phyloP scores from a whole-genome alignment of 1,140 invertebrate genomes.

The Diorhabda elongata region DNA sequence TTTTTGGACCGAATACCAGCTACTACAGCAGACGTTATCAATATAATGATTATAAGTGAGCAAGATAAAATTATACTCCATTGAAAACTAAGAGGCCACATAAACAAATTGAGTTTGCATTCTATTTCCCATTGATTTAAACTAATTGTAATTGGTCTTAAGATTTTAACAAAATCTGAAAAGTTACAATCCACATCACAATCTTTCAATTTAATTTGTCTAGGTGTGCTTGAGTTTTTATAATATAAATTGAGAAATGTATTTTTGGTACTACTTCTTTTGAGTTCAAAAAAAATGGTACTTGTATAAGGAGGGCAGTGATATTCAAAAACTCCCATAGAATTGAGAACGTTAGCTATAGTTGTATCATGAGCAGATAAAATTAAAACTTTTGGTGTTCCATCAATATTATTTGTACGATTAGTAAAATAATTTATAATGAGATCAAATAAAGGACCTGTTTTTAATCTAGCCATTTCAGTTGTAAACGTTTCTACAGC shows the following conservation, averaged over 20 bases:
- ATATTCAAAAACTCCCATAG: conserved; percentile 67
- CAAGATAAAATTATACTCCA: conserved; percentile 19
- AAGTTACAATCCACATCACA: conserved; percentile 59
- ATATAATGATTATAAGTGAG: conserved; percentile 10
- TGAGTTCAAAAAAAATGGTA: conserved; percentile 68
- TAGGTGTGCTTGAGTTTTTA: conserved; percentile 57
- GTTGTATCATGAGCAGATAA: conserved; percentile 84
- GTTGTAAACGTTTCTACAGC: conserved; percentile 50
- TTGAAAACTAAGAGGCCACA: conserved; percentile 19
- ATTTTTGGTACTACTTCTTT: conserved; percentile 40
- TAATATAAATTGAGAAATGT: conserved; percentile 56
- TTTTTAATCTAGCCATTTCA: conserved; percentile 52
- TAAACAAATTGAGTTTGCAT: conserved; percentile 27
- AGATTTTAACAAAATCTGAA: conserved; percentile 49
- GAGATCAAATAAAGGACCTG: conserved; percentile 58
- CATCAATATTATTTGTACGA: conserved; percentile 14
- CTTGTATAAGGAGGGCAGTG: conserved; percentile 71
- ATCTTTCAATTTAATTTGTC: conserved; percentile 54
- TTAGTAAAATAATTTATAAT: conserved; percentile 36
- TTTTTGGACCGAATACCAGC: conserved; percentile 9
- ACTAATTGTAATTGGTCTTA: conserved; percentile 33
- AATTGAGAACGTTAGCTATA: conserved; percentile 69
- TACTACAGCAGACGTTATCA: conserved; percentile 11
- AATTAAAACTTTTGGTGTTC: conserved; percentile 59
- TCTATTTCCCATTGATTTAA: conserved; percentile 36